A percentile compares a stretch with the other conserved stretches of the same genome.
Evolutionary conservation across 2,797 vertebrate genomes (phyloP).

Genomic region (Synanceia verrucosa): DNA sequence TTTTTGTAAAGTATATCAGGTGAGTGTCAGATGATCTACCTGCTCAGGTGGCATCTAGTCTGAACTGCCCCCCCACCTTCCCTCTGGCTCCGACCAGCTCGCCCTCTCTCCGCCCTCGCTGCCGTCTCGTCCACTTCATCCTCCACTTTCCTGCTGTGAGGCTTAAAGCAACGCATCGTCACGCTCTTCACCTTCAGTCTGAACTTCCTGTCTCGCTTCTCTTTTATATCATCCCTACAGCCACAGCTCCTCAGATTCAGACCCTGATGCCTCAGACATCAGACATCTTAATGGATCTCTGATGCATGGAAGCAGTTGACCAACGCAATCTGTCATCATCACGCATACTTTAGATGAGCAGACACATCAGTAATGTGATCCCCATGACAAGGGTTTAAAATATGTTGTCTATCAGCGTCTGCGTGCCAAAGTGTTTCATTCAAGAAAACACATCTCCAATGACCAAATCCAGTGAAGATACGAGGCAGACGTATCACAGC

Average conservation of each 20-base stretch:
- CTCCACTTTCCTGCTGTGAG: neutral
- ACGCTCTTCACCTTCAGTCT: slow-evolving; percentile 3
- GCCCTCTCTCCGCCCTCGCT: neutral
- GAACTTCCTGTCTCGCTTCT: neutral
- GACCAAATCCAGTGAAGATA: no score
- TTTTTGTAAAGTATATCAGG: neutral
- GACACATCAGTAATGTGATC: neutral
- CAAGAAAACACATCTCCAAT: neutral
- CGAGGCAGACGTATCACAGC: no score
- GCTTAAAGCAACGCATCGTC: slow-evolving; percentile 51
- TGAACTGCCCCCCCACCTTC: slow-evolving; percentile 6
- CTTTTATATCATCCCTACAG: slow-evolving; percentile 9
- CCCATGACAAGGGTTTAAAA: neutral
- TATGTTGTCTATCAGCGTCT: neutral
- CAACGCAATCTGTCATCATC: neutral
- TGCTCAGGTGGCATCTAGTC: slow-evolving; percentile 46
- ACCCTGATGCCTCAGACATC: neutral
- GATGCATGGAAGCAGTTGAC: neutral
- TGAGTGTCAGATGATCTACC: slow-evolving; percentile 44
- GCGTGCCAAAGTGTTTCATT: neutral
- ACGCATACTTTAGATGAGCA: no score
- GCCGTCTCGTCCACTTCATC: slow-evolving; percentile 11
- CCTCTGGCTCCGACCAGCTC: slow-evolving; percentile 14
- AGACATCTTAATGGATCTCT: slow-evolving; percentile 62
- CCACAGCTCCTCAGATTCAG: neutral